Evolutionary conservation across 1,140 invertebrate genomes (phyloP).

Genomic region (Whitmania pigra): DNA sequence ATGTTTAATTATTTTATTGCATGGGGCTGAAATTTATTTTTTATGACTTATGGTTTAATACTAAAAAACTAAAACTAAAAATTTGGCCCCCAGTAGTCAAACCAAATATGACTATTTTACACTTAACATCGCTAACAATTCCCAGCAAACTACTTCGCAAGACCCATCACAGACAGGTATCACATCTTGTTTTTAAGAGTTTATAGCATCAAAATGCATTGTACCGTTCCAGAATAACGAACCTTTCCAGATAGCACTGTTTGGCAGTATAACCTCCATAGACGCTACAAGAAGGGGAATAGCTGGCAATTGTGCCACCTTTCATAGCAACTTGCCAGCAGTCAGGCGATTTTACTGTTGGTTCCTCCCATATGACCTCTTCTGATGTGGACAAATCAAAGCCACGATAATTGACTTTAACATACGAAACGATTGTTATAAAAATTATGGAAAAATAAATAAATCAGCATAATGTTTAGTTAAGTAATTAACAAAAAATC

Average conservation of each 20-base stretch:
- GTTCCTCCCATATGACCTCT: conserved; percentile 8
- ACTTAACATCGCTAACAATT: too few species aligned
- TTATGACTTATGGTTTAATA: too few species aligned
- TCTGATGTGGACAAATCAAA: background rate
- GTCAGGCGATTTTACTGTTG: background rate
- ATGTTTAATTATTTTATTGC: too few species aligned
- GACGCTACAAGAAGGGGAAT: background rate
- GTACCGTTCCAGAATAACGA: too few species aligned
- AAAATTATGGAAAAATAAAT: background rate
- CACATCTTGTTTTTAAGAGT: too few species aligned
- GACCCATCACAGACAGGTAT: too few species aligned
- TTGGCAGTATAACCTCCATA: background rate
- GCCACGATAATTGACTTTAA: background rate
- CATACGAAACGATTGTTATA: background rate
- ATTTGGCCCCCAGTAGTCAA: too few species aligned
- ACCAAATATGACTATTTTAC: too few species aligned
- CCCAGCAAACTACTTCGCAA: too few species aligned
- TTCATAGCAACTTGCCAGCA: background rate
- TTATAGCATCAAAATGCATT: too few species aligned
- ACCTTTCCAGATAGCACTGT: conserved; percentile 10
- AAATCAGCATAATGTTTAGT: background rate
- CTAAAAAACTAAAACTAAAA: too few species aligned
- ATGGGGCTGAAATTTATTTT: too few species aligned
- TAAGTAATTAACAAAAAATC: background rate
- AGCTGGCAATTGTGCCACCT: background rate